Conservation (phyloP, 1,140 invertebrate species). For the Lepidostoma basale region DNA sequence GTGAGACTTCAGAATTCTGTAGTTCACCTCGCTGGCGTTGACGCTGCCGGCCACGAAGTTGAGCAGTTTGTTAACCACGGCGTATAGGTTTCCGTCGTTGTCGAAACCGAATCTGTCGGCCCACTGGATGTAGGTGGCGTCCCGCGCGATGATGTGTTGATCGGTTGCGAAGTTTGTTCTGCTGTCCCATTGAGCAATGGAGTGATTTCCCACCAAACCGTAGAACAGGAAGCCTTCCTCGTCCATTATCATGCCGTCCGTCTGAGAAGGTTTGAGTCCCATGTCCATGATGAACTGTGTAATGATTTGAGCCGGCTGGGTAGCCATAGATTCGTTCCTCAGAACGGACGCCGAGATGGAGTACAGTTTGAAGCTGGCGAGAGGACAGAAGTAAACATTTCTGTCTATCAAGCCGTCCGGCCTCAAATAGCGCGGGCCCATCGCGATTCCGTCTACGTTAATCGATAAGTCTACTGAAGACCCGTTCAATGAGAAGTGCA, state of each 20-base stretch:
- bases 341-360: slow-evolving; percentile 64
- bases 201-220: slow-evolving; percentile 68
- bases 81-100: slow-evolving; percentile 66
- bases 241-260: slow-evolving; percentile 74
- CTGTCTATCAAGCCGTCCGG: slow-evolving; percentile 55
- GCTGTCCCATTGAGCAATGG: slow-evolving; percentile 70
- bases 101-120: slow-evolving; percentile 74
- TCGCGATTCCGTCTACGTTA: slow-evolving; percentile 70
- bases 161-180: slow-evolving; percentile 56
- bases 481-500: slow-evolving; percentile 64
- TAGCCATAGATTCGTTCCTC: slow-evolving; percentile 58
- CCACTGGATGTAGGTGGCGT: slow-evolving; percentile 72
- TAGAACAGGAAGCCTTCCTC: slow-evolving; percentile 68
- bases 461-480: slow-evolving; percentile 60
- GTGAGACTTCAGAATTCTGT: slow-evolving; percentile 63
- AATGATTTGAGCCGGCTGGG: slow-evolving; percentile 49
- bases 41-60: slow-evolving; percentile 65
- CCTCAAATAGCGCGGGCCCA: slow-evolving; percentile 62
- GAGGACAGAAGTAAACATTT: slow-evolving; percentile 67
- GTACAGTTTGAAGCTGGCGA: slow-evolving; percentile 69
- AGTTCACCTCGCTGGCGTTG: slow-evolving; percentile 62
- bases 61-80: slow-evolving; percentile 69
- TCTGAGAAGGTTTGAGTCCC: slow-evolving; percentile 68
- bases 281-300: slow-evolving; percentile 59
- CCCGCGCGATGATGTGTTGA: slow-evolving; percentile 67